A percentile compares a stretch with the other conserved stretches of the same genome.
Evolutionary conservation across 1,140 invertebrate genomes (phyloP).

Genomic region (Antheraea mylitta): DNA sequence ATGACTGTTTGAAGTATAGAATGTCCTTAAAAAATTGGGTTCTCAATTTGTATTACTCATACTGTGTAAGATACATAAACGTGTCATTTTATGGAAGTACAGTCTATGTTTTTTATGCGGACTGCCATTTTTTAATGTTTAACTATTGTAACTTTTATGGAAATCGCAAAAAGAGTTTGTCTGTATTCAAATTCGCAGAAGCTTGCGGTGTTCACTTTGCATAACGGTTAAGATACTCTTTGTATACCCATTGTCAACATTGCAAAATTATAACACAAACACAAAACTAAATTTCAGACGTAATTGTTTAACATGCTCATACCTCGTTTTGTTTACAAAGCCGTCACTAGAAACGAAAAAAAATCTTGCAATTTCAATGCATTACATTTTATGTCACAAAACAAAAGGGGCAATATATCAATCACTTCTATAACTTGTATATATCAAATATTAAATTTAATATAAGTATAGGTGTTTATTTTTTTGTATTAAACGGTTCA

Average conservation of each 20-base stretch:
- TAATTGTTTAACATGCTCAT: not conserved
- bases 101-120: conserved; percentile 43
- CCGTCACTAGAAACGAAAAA: not conserved
- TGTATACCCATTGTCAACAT: conserved; percentile 7
- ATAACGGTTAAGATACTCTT: conserved; percentile 35
- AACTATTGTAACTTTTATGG: conserved; percentile 53
- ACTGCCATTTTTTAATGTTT: conserved; percentile 50
- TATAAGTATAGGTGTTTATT: not conserved
- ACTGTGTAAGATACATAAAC: conserved; percentile 25
- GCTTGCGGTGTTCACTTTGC: conserved; percentile 36
- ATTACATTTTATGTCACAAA: not conserved
- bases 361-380: not conserved
- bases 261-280: conserved; percentile 7
- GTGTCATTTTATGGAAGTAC: conserved; percentile 26
- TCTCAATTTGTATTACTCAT: conserved; percentile 42
- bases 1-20: conserved; percentile 19
- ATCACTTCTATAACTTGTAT: not conserved
- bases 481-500: no score
- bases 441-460: not conserved
- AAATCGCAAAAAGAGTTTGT: conserved; percentile 46
- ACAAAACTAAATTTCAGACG: not conserved
- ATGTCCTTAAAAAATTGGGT: conserved; percentile 31
- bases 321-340: not conserved
- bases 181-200: conserved; percentile 71
- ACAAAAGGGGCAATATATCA: not conserved